Evolutionary conservation across 2,113 vertebrate species (phyloP).

Genomic region (Dendropsophus ebraccatus): DNA sequence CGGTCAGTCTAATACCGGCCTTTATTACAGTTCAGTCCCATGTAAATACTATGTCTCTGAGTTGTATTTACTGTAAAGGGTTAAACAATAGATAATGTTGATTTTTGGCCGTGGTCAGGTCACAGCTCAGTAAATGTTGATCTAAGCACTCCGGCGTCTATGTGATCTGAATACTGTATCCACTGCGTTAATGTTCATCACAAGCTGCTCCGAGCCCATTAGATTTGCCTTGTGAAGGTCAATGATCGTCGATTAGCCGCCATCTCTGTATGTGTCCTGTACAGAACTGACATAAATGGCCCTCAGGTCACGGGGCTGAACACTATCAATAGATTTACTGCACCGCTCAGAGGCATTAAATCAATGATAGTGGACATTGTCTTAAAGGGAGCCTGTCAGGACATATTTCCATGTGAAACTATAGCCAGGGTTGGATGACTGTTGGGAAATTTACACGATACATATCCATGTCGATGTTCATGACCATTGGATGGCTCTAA

Average conservation of each 20-base stretch:
- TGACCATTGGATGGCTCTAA: too few species aligned
- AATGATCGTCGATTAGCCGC: background rate
- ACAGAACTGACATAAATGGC: background rate
- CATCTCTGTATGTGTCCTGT: background rate
- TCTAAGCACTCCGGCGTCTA: background rate
- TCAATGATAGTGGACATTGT: background rate
- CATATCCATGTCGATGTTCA: too few species aligned
- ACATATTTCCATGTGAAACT: too few species aligned
- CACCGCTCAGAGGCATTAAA: background rate
- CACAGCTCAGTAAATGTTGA: slow-evolving; percentile 1
- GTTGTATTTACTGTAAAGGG: background rate
- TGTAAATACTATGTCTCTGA: background rate
- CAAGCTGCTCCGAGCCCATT: background rate
- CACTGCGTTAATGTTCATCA: background rate
- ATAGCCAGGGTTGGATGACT: too few species aligned
- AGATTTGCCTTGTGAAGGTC: background rate
- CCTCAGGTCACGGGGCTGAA: background rate
- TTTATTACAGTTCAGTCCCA: background rate
- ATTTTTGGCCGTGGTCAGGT: background rate
- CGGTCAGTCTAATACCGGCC: background rate
- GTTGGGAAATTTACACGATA: too few species aligned
- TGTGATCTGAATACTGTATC: background rate
- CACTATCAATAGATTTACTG: background rate
- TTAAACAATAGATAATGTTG: background rate
- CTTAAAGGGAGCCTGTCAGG: too few species aligned